phyloP scores from a whole-genome alignment of 2,113 vertebrate species.

The Phylloscopus whistleri region DNA sequence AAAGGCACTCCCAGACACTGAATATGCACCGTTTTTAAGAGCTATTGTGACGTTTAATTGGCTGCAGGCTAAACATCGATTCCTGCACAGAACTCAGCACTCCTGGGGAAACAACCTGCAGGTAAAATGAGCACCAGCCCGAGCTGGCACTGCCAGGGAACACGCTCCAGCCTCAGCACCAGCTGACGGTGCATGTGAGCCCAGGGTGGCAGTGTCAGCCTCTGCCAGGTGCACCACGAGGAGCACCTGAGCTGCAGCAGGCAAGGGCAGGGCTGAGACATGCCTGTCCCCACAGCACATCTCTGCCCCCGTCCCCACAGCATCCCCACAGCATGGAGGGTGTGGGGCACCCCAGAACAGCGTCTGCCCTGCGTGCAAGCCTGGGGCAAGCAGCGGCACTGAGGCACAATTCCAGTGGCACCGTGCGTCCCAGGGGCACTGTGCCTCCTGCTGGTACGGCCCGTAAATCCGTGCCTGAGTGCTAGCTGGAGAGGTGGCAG shows the following conservation, averaged over 20 bases:
- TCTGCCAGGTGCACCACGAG: background rate
- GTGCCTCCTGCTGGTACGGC: fast-evolving
- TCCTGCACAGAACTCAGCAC: background rate
- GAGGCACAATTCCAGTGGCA: background rate
- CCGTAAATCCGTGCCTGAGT: background rate
- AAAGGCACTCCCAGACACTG: background rate
- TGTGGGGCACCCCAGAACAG: background rate
- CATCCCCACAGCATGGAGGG: background rate
- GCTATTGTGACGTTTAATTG: background rate
- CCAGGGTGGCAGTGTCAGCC: fast-evolving
- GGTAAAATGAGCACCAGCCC: background rate
- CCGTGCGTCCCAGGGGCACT: background rate
- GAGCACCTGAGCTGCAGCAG: background rate
- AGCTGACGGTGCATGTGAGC: fast-evolving
- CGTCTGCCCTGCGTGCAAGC: fast-evolving
- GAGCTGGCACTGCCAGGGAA: background rate
- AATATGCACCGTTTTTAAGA: background rate
- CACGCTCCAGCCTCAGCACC: background rate
- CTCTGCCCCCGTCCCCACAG: fast-evolving
- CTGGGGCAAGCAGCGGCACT: background rate
- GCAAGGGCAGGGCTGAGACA: background rate
- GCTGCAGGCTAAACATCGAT: background rate
- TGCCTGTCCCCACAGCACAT: background rate
- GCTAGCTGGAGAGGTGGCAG: background rate
- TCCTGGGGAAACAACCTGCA: background rate